Conservation (phyloP, 2,113 vertebrate species). For the Progne subis region DNA sequence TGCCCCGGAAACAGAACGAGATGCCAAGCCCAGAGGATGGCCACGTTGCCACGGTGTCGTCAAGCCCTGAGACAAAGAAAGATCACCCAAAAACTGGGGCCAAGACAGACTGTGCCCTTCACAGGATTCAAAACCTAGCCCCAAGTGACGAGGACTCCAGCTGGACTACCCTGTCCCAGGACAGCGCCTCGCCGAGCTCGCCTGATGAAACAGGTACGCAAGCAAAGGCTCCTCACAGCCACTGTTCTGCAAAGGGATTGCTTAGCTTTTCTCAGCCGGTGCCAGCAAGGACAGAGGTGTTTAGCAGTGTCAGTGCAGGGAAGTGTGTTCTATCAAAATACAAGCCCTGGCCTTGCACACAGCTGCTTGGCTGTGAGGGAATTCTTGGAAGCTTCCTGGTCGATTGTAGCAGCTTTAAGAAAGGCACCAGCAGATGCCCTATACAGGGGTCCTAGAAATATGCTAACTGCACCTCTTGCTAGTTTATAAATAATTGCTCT, state of each 20-base stretch:
- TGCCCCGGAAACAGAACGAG: conserved; percentile 73
- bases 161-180: conserved; percentile 97
- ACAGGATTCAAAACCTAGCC: conserved; percentile 86
- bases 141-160: conserved; percentile 97
- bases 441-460: neutral
- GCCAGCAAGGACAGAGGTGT: neutral
- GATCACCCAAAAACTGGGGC: conserved; percentile 87
- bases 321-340: neutral
- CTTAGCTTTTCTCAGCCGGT: neutral
- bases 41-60: conserved; percentile 77
- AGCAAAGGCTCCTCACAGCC: neutral
- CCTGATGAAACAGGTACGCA: conserved; percentile 87
- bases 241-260: neutral
- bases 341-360: neutral
- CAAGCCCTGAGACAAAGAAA: conserved; percentile 90
- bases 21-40: conserved; percentile 79
- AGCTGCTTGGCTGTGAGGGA: neutral
- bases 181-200: conserved; percentile 86
- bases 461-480: neutral
- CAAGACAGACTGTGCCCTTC: conserved; percentile 88
- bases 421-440: neutral
- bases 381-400: neutral
- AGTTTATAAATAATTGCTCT: neutral
- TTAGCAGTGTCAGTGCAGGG: neutral
- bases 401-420: neutral